These are phyloP conservation scores for Magallana nippona DNA, from an alignment of 2,888 invertebrate species.

Conservation along the genomic window DNA sequence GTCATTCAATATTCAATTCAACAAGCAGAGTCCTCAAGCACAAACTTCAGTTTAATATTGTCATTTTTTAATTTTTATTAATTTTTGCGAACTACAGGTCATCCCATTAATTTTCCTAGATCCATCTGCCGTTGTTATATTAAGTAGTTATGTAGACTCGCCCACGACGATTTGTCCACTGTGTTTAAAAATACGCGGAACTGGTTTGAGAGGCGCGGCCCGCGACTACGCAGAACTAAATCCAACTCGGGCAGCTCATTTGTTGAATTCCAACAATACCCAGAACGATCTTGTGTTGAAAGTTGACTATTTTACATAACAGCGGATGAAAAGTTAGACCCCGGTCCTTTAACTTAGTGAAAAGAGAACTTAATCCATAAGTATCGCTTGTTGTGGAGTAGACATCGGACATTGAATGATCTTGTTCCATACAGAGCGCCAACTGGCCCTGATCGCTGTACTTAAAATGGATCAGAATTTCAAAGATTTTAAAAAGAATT, in stretches of 20 bases:
- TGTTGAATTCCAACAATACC: too few relatives aligned
- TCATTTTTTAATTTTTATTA: too few relatives aligned
- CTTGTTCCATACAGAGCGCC: neutral
- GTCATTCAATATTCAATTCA: too few relatives aligned
- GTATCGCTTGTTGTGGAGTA: neutral
- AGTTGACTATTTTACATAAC: neutral
- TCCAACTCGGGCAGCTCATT: neutral
- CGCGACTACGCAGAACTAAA: neutral
- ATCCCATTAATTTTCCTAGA: too few relatives aligned
- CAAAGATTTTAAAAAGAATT: neutral
- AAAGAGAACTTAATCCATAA: neutral
- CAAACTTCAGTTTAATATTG: too few relatives aligned
- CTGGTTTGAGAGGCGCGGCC: constrained; percentile 21
- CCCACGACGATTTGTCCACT: neutral
- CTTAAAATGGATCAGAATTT: constrained; percentile 3
- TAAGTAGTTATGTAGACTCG: too few relatives aligned
- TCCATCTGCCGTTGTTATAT: too few relatives aligned
- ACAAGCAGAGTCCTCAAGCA: too few relatives aligned
- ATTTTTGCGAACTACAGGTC: too few relatives aligned
- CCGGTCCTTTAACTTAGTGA: neutral
- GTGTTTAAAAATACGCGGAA: constrained; percentile 10
- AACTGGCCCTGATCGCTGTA: neutral
- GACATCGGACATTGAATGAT: neutral
- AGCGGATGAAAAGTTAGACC: constrained; percentile 20
- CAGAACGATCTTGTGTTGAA: too few relatives aligned